Evolutionary conservation across 2,113 vertebrate species (phyloP).

Genomic region (Redunca redunca): DNA sequence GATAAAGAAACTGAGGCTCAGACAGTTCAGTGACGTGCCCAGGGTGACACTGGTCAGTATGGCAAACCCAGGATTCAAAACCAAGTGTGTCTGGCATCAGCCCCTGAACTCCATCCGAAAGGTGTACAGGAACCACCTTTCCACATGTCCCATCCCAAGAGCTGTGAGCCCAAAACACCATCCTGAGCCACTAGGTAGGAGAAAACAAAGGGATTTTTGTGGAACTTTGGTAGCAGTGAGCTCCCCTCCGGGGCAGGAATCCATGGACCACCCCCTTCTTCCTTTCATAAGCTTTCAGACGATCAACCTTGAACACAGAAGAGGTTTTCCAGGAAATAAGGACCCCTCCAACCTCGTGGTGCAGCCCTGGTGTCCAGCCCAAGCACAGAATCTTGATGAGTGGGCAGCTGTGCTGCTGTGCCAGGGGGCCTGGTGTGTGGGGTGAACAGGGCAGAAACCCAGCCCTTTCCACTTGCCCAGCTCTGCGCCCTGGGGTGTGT

Average conservation of each 20-base stretch:
- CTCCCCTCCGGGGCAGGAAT: background rate
- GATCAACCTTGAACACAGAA: background rate
- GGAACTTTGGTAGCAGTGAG: background rate
- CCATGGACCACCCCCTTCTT: background rate
- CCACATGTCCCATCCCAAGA: background rate
- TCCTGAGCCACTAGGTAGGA: no score
- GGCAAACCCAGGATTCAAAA: background rate
- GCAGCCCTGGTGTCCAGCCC: background rate
- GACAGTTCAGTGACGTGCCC: background rate
- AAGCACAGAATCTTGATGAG: background rate
- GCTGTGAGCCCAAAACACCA: background rate
- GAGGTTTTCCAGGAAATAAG: background rate
- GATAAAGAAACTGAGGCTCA: background rate
- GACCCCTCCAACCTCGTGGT: background rate
- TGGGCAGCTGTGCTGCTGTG: background rate
- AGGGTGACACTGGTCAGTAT: background rate
- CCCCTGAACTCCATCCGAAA: background rate
- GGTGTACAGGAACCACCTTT: background rate
- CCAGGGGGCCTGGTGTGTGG: rapidly evolving
- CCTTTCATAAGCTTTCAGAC: background rate
- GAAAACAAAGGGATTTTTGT: background rate
- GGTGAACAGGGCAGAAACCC: background rate
- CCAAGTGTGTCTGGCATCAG: no score
- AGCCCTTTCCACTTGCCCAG: background rate
- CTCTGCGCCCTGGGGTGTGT: rapidly evolving